A percentile compares a stretch with the other conserved stretches of the same genome.
Conservation (phyloP, 2,113 vertebrate genomes). For the Paradisaea rubra region DNA sequence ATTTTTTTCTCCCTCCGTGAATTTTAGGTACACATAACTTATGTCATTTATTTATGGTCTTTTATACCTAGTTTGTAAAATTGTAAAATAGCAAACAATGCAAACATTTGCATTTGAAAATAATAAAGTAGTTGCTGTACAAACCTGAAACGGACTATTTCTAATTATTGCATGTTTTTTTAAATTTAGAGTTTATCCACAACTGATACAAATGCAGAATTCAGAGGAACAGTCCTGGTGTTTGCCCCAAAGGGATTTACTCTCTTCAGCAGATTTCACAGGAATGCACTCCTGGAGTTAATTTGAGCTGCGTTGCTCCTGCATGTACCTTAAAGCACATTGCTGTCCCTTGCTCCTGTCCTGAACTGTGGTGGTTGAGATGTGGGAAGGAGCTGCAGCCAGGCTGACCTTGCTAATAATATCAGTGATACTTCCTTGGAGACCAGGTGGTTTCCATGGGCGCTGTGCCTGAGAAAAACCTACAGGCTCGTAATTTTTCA, state of each 20-base stretch:
- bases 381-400: neutral
- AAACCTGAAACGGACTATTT: slow-evolving; percentile 40
- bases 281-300: neutral
- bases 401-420: neutral
- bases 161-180: neutral
- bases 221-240: neutral
- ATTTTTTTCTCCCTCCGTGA: slow-evolving; percentile 73
- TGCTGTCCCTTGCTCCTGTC: neutral
- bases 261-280: neutral
- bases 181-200: neutral
- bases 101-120: slow-evolving; percentile 90
- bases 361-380: rapidly evolving
- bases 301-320: rapidly evolving
- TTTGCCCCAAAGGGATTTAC: neutral
- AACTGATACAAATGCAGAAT: neutral
- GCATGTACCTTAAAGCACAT: rapidly evolving
- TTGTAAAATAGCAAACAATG: slow-evolving; percentile 96
- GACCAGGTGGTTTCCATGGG: neutral
- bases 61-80: slow-evolving; percentile 99
- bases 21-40: slow-evolving; percentile 99
- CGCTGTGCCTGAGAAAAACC: neutral
- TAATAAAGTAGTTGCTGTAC: slow-evolving; percentile 95
- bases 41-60: slow-evolving; percentile 99
- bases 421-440: neutral
- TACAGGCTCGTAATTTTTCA: neutral